Percentiles rank a stretch among this genome's conserved stretches.
Conservation (phyloP, 2,888 invertebrate genomes). For the Acleris literana region DNA sequence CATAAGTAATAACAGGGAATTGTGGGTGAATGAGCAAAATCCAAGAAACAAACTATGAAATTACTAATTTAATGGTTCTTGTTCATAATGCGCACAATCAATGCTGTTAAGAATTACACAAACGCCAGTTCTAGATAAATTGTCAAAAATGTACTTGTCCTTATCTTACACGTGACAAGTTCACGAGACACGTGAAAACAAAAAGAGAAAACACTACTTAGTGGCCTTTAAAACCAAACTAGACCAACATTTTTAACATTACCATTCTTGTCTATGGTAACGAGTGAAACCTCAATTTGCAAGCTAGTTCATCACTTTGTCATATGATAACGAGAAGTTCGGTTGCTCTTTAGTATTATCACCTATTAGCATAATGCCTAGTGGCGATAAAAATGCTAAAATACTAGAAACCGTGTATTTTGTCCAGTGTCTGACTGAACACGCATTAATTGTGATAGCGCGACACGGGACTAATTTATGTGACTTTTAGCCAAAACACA, state of each 20-base stretch:
- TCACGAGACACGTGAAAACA: too few relatives aligned
- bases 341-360: slow-evolving; percentile 22
- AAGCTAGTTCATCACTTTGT: slow-evolving; percentile 22
- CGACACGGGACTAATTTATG: slow-evolving; percentile 11
- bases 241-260: neutral
- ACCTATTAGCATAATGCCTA: slow-evolving; percentile 25
- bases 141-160: too few relatives aligned
- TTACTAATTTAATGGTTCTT: too few relatives aligned
- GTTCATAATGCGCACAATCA: too few relatives aligned
- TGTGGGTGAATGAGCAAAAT: too few relatives aligned
- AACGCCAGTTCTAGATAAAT: too few relatives aligned
- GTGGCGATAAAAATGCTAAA: slow-evolving; percentile 28
- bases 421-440: slow-evolving; percentile 7
- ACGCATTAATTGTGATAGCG: slow-evolving; percentile 6
- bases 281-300: neutral
- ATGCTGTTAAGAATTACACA: too few relatives aligned
- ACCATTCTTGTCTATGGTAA: neutral
- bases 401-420: slow-evolving; percentile 24
- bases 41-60: too few relatives aligned
- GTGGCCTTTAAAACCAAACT: too few relatives aligned
- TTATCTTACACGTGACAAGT: too few relatives aligned
- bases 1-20: too few relatives aligned
- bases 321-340: slow-evolving; percentile 21
- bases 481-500: slow-evolving; percentile 2
- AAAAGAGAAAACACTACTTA: too few relatives aligned